Conservation (phyloP, 2,113 vertebrate species). For the Tyrannus savana region DNA sequence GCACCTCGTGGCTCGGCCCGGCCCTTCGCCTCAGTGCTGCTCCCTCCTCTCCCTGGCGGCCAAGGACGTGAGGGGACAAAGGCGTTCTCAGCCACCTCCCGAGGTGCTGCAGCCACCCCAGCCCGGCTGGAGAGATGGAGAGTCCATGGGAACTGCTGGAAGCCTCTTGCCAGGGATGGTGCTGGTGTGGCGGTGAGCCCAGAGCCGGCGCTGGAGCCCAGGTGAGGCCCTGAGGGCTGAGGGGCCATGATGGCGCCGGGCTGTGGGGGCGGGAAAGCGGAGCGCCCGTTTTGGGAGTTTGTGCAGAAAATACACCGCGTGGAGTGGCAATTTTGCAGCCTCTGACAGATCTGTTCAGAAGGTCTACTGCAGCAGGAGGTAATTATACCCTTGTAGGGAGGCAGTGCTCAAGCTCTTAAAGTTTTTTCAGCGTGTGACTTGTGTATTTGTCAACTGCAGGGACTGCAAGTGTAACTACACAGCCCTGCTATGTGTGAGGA, state of each 20-base stretch:
- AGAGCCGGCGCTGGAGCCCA: accelerated
- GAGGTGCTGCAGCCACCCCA: accelerated
- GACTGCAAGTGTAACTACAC: not conserved
- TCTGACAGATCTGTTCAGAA: not conserved
- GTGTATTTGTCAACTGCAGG: not conserved
- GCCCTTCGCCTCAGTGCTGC: accelerated
- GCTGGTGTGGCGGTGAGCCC: accelerated
- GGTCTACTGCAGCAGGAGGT: not conserved
- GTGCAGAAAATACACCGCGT: not conserved
- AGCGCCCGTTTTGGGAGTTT: accelerated
- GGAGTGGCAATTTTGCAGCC: not conserved
- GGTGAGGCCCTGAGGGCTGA: not conserved
- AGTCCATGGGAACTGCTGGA: accelerated
- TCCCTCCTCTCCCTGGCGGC: no score
- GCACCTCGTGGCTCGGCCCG: accelerated
- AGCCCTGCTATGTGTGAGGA: not conserved
- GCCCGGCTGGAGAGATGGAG: accelerated
- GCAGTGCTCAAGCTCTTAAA: not conserved
- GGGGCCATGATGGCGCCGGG: accelerated
- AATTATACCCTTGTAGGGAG: not conserved
- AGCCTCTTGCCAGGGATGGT: accelerated
- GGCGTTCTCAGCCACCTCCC: accelerated
- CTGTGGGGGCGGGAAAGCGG: accelerated
- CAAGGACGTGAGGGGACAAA: accelerated
- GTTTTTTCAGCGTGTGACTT: not conserved